These are phyloP conservation scores for Drusus annulatus DNA, from an alignment of 1,140 invertebrate genomes.

Conservation along the genomic window DNA sequence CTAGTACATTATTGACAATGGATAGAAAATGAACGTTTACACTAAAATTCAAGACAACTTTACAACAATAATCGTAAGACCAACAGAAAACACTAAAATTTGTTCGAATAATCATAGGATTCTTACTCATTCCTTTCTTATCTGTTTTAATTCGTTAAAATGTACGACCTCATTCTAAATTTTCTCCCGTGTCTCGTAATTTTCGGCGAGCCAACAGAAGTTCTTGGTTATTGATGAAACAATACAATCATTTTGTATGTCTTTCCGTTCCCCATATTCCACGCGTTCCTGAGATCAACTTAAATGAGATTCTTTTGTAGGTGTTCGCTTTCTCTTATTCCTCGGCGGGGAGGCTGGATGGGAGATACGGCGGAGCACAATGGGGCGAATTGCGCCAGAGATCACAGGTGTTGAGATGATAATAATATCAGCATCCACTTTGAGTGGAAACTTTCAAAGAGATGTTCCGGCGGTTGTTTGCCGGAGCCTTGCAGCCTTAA, in stretches of 20 bases:
- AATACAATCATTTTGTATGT: conserved; percentile 26
- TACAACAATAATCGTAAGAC: too few species aligned
- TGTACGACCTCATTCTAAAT: too few species aligned
- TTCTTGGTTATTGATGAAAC: conserved; percentile 16
- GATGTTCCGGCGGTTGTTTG: conserved; percentile 16
- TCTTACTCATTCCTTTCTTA: too few species aligned
- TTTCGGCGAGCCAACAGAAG: neutral
- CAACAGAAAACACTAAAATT: too few species aligned
- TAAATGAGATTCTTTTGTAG: conserved; percentile 26
- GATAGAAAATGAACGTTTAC: too few species aligned
- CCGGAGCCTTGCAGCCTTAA: too few species aligned
- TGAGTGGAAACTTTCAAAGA: neutral
- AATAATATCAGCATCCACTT: conserved; percentile 9
- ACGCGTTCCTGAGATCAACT: conserved; percentile 20
- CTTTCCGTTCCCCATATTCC: conserved; percentile 18
- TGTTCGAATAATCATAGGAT: too few species aligned
- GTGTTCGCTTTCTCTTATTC: conserved; percentile 5
- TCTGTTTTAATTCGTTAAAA: too few species aligned
- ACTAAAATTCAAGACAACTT: too few species aligned
- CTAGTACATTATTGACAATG: too few species aligned
- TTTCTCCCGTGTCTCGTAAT: too few species aligned
- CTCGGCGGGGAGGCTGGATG: neutral
- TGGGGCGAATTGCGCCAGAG: neutral
- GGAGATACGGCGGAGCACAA: neutral
- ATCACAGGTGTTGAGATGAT: conserved; percentile 3